These are phyloP conservation scores for Lordiphosa collinella DNA, from an alignment of 1,140 invertebrate species.

Conservation along the genomic window DNA sequence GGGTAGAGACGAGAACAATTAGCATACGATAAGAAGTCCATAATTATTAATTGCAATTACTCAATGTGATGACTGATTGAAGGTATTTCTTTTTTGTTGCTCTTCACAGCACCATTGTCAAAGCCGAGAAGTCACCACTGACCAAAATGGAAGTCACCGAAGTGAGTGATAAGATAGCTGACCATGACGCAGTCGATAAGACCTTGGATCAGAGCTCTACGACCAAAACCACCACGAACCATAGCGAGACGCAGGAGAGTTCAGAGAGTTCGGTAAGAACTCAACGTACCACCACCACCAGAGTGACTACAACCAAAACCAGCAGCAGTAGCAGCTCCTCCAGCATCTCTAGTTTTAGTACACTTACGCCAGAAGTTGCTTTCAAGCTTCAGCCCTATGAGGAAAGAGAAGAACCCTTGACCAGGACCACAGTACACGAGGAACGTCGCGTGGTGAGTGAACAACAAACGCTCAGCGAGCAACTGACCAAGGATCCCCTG, in stretches of 20 bases:
- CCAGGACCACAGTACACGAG: constrained; percentile 49
- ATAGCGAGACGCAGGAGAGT: constrained; percentile 20
- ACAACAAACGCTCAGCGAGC: constrained; percentile 62
- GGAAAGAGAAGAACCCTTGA: constrained; percentile 21
- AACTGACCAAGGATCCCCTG: constrained; percentile 48
- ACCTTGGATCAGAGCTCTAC: constrained; percentile 12
- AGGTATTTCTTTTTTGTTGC: constrained; percentile 10
- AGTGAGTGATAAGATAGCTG: constrained; percentile 56
- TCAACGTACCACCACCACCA: constrained; percentile 51
- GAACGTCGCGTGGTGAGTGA: constrained; percentile 65
- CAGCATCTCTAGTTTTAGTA: constrained; percentile 11
- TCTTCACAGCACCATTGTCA: constrained; percentile 58
- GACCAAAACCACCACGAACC: constrained; percentile 24
- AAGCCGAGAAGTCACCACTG: constrained; percentile 55
- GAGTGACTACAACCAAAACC: constrained; percentile 49
- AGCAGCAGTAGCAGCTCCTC: constrained; percentile 39
- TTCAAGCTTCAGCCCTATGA: constrained; percentile 70
- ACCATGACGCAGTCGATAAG: constrained; percentile 33
- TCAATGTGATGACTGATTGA: constrained; percentile 15
- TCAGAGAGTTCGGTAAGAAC: constrained; percentile 23
- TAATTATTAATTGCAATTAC: constrained; percentile 56
- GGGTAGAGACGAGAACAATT: constrained; percentile 32
- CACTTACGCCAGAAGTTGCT: constrained; percentile 32
- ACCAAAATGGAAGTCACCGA: constrained; percentile 52
- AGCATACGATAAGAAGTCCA: constrained; percentile 52